Evolutionary conservation across 2,797 vertebrate genomes (phyloP), one percentile per base, ranked within the genome.

Genomic region (Sebastes matsubarae): DNA sequence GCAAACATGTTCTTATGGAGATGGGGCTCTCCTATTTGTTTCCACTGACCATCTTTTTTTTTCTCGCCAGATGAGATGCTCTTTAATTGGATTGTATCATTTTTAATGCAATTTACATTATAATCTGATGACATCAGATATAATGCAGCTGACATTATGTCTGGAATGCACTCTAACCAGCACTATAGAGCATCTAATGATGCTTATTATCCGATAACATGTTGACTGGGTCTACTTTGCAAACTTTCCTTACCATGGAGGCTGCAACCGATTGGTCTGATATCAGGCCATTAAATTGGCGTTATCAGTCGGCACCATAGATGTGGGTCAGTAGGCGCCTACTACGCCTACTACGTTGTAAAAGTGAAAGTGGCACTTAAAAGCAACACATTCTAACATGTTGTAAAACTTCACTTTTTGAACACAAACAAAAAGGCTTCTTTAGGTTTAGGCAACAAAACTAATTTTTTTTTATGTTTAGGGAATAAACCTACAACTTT

Each of bases 81-180:
- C 54, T 83, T 86, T 92, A 86, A 93, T 93, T 81, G 80, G 67
- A 63, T 90, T 79, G 64, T 75, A 78, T 54, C 24, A 77, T 82
- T 84, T 65, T 79, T 68, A 88, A 91, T 89, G 52, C 60, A 82
- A 85, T 92, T 87, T 84, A 72, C 68, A 90, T 83, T 72, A 36
- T 80, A 75, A 88, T 77, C 70, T 81, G 57, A 87, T 88, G 84
- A 84, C 68, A 88, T 84, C 57, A 82, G 71, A 78, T 58, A 52
- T 74, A 87, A 87, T 83, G 59, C 61, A 77, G 24, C 79, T 72
- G 74, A 73, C 71, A 77, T 85, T 81, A 86, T 71, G 81, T 87
- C 72, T 80, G 57, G 81, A 84, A 87, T 87, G 86, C 82, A 87
- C 84, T 84, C 67, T 76, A 66, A 85, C 72, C 79, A 79, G 79